Evolutionary conservation across 2,113 vertebrate genomes (phyloP).

Genomic region (Suricata suricatta): DNA sequence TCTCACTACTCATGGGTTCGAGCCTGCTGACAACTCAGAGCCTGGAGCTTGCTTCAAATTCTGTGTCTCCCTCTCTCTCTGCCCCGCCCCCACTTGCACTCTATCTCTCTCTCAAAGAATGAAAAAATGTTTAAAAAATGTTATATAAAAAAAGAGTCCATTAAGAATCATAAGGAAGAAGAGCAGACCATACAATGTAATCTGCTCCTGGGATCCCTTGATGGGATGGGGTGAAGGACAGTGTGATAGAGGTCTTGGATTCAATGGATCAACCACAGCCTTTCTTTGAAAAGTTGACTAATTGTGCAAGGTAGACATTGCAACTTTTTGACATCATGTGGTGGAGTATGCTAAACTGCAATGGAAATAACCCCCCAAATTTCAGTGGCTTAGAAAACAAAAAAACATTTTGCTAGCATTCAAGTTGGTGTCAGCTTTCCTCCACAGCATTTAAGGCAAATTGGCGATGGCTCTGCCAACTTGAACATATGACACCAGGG

Average conservation of each 20-base stretch:
- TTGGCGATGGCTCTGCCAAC: background rate
- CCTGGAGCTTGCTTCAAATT: no score
- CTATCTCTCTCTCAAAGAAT: no score
- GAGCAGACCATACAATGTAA: background rate
- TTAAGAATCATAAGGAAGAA: background rate
- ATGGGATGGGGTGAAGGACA: background rate
- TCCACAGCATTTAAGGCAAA: background rate
- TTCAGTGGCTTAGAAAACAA: background rate
- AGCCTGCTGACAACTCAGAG: no score
- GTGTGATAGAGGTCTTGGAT: background rate
- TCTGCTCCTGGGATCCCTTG: background rate
- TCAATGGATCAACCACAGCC: background rate
- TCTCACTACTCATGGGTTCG: no score
- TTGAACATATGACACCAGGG: background rate
- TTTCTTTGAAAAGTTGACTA: constrained; percentile 14
- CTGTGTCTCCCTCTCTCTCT: no score
- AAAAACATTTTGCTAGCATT: background rate
- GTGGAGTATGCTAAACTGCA: background rate
- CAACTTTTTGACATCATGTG: background rate
- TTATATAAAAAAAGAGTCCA: background rate
- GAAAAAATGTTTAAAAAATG: no score
- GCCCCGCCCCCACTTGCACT: no score
- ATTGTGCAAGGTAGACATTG: background rate
- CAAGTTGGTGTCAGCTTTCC: background rate
- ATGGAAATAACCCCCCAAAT: background rate